Base-by-base conservation (phyloP, 2,888 invertebrate species). In the Drosophila anceps region DNA sequence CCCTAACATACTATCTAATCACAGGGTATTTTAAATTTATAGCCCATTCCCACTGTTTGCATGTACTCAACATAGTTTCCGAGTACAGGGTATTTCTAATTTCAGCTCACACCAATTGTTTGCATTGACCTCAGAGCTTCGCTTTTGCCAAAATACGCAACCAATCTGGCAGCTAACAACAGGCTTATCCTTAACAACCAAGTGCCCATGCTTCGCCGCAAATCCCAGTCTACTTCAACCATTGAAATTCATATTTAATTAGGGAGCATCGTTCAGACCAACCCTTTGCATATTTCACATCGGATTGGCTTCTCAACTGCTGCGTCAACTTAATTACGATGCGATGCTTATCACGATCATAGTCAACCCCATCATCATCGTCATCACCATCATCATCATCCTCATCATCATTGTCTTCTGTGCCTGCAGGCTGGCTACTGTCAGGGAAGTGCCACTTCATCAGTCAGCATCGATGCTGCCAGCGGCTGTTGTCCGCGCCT, bases 231-330 rank as follows among this genome's bases (percentile, higher is more conserved):
- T 37, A 1, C 27, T 57, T 61, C 55, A 39, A 35, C 63, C 63
- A 61, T 46, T 57, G 39, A 73, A 82, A 86, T 90, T 73, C 75
- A 86, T 85, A 86, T 88, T 88, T 90, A 90, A 86, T 88, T 83
- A 79, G 76, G 79, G 72, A 66, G 57, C 24, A n/a, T 33, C 39
- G 48, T 46, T 31, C 10, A 33, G 57, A n/a, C 13, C 39, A 9
- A 35, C 29, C 58, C 66, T 63, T 60, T 61, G 77, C 69, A 77
- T 67, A 67, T 73, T 71, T 55, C 65, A 59, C 58, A 76, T 70
- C 64, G 84, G 84, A 70, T 62, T 74, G 69, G 55, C 62, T 59
- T 59, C 72, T 57, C 73, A 65, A 62, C 62, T 67, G 67, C 87
- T 76, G 72, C 76, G 76, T 82, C 80, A 80, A 78, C 81, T 85